These are phyloP conservation scores for Laupala kohalensis DNA, from an alignment of 1,140 invertebrate genomes.

Conservation along the genomic window DNA sequence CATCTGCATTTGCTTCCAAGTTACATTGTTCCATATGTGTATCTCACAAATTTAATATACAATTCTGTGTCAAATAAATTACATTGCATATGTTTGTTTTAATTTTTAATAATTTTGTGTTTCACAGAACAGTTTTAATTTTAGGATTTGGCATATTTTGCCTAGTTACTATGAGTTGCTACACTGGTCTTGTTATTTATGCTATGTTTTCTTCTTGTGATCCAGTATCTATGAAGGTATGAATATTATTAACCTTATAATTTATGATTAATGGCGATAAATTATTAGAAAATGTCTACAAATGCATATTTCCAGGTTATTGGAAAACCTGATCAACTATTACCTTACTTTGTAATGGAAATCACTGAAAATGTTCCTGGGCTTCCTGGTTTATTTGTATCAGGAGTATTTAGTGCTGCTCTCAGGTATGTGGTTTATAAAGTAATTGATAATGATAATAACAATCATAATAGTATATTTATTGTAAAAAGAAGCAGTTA, in stretches of 20 bases:
- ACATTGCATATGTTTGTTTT: too few species aligned
- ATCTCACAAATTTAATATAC: too few species aligned
- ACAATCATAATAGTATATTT: too few species aligned
- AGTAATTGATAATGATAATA: too few species aligned
- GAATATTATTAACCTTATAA: neutral
- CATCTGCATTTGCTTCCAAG: too few species aligned
- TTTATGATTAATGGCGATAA: neutral
- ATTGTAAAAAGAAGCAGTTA: too few species aligned
- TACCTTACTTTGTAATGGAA: slow-evolving; percentile 62
- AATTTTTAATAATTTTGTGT: neutral
- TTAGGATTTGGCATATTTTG: slow-evolving; percentile 36
- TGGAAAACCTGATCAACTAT: slow-evolving; percentile 45
- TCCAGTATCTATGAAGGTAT: slow-evolving; percentile 45
- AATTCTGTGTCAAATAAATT: too few species aligned
- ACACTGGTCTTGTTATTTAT: slow-evolving; percentile 64
- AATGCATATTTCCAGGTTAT: slow-evolving; percentile 31
- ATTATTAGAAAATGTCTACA: neutral
- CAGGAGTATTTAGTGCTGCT: slow-evolving; percentile 61
- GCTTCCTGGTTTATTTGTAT: slow-evolving; percentile 60
- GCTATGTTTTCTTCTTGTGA: slow-evolving; percentile 65
- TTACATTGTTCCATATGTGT: too few species aligned
- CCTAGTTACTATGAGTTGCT: slow-evolving; percentile 49
- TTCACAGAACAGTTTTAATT: slow-evolving; percentile 28
- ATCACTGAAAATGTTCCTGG: slow-evolving; percentile 49
- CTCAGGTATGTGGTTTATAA: slow-evolving; percentile 35